Conservation (phyloP, 2,888 invertebrate species). For the Drosophila sordidapex region DNA sequence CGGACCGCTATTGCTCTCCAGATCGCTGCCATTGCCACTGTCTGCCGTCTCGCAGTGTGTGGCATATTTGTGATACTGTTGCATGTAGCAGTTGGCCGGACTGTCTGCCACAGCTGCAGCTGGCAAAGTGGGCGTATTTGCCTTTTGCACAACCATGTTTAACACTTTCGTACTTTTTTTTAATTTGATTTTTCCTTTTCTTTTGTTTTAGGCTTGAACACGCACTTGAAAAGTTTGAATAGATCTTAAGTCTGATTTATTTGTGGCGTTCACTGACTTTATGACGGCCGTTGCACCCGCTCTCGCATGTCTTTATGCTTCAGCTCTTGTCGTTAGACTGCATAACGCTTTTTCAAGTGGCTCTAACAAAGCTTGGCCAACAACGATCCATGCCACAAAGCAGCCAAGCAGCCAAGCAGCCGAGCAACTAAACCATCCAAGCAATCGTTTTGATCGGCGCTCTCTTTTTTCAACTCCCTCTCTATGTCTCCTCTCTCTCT, state of each 20-base stretch:
- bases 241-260: constrained; percentile 16
- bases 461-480: constrained; percentile 17
- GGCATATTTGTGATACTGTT: constrained; percentile 71
- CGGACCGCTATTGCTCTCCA: constrained; percentile 86
- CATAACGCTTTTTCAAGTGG: constrained; percentile 58
- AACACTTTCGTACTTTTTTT: background rate
- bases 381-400: constrained; percentile 16
- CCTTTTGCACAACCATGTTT: constrained; percentile 66
- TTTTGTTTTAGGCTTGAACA: constrained; percentile 4
- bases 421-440: constrained; percentile 24
- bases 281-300: constrained; percentile 71
- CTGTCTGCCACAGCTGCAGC: constrained; percentile 42
- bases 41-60: constrained; percentile 92
- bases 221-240: constrained; percentile 7
- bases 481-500: background rate
- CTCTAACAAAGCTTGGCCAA: constrained; percentile 50
- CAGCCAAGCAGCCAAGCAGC: constrained; percentile 22
- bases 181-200: background rate
- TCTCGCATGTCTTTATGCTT: constrained; percentile 75
- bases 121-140: constrained; percentile 58
- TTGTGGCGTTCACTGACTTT: constrained; percentile 74
- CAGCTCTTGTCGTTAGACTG: constrained; percentile 78
- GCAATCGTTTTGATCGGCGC: constrained; percentile 31
- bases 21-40: constrained; percentile 94
- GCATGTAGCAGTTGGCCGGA: constrained; percentile 63